Evolutionary conservation across 2,888 invertebrate species (phyloP).

Genomic region (Anoplius nigerrimus): DNA sequence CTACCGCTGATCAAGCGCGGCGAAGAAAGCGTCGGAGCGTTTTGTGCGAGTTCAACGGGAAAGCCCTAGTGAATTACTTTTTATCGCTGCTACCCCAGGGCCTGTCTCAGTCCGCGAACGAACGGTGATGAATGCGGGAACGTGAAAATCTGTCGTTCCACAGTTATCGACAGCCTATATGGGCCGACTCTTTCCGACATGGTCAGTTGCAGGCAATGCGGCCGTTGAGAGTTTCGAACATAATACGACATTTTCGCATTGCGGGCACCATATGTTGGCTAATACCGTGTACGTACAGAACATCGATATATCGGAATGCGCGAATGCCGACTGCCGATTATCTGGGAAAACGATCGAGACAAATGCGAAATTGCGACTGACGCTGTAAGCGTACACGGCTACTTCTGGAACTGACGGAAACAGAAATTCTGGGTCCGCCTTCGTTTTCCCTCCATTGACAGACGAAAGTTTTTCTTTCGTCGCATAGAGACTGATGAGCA

Average conservation of each 20-base stretch:
- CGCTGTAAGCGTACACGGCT: constrained; percentile 9
- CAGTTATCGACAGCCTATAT: too few species aligned
- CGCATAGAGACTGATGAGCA: background rate
- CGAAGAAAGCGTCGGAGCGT: background rate
- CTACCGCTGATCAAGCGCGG: constrained; percentile 3
- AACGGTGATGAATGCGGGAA: too few species aligned
- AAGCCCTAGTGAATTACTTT: too few species aligned
- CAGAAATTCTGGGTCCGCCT: background rate
- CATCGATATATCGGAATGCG: too few species aligned
- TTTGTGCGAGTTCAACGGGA: too few species aligned
- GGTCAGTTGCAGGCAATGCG: too few species aligned
- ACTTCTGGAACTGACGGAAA: constrained; percentile 11
- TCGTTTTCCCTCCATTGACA: constrained; percentile 1
- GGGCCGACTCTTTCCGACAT: too few species aligned
- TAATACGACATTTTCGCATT: constrained; percentile 18
- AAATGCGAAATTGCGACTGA: constrained; percentile 19
- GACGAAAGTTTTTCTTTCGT: background rate
- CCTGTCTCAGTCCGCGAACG: too few species aligned
- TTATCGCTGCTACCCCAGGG: too few species aligned
- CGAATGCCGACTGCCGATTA: constrained; percentile 51
- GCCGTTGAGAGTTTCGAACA: too few species aligned
- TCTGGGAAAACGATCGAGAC: constrained; percentile 32
- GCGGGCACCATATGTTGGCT: constrained; percentile 30
- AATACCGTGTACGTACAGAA: constrained; percentile 17
- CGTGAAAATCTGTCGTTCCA: too few species aligned